Percentiles rank a stretch among this genome's conserved stretches.
Conservation (phyloP, 2,113 vertebrate genomes). For the human (Homo sapiens) region GRCh38 chr15:74648501-74649000, state of each 20-base stretch:
- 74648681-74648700: not conserved
- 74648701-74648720: not conserved
- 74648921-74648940: not conserved
- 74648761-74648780: not conserved
- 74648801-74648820: not conserved
- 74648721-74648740: not conserved
- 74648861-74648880: not conserved
- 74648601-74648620: not conserved
- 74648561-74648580: not conserved
- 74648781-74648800: not conserved
- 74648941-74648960: too few species aligned
- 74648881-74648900: not conserved
- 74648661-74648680: not conserved
- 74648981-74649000: too few species aligned
- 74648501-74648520: not conserved
- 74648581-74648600: not conserved
- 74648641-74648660: not conserved
- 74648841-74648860: not conserved
- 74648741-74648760: not conserved
- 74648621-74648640: not conserved
- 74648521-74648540: not conserved
- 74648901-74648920: not conserved
- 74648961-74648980: too few species aligned
- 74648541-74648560: not conserved
- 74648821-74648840: not conserved